A percentile compares a stretch with the other conserved stretches of the same genome.
These are phyloP conservation scores for Thalassoma bifasciatum DNA, from an alignment of 2,113 vertebrate species.

Conservation along the genomic window DNA sequence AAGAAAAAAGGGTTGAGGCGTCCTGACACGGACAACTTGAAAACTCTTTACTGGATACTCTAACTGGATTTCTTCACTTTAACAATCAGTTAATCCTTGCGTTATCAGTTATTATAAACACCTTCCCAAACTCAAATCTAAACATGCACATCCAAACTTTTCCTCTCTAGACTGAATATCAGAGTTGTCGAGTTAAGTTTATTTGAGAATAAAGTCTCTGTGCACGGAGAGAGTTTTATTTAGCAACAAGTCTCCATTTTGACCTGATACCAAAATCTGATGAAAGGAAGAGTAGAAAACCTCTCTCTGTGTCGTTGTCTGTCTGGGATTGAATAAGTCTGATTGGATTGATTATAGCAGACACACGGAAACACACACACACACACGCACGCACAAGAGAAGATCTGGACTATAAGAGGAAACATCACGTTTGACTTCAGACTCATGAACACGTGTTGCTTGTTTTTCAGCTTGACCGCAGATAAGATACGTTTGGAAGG, in stretches of 20 bases:
- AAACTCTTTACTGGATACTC: not conserved
- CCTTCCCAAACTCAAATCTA: no score
- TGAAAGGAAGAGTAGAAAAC: no score
- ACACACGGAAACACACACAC: conserved; percentile 1
- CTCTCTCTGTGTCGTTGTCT: conserved; percentile 6
- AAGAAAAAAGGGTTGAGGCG: not conserved
- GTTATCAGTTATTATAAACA: no score
- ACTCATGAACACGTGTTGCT: not conserved
- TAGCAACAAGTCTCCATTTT: no score
- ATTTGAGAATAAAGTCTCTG: not conserved
- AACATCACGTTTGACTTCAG: not conserved
- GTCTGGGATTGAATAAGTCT: not conserved
- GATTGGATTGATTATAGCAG: conserved; percentile 26
- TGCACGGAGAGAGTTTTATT: not conserved
- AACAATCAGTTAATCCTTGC: no score
- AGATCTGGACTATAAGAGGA: not conserved
- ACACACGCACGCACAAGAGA: conserved; percentile 10
- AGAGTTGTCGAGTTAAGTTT: no score
- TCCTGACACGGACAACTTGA: not conserved
- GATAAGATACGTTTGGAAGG: no score
- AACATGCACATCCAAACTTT: no score
- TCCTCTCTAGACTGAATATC: no score
- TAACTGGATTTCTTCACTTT: not conserved
- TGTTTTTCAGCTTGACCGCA: conserved; percentile 2
- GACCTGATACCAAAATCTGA: no score